Percentiles rank a stretch among this genome's conserved stretches.
phyloP scores from a whole-genome alignment of 2,888 invertebrate genomes.

The Galerucella calmariensis region DNA sequence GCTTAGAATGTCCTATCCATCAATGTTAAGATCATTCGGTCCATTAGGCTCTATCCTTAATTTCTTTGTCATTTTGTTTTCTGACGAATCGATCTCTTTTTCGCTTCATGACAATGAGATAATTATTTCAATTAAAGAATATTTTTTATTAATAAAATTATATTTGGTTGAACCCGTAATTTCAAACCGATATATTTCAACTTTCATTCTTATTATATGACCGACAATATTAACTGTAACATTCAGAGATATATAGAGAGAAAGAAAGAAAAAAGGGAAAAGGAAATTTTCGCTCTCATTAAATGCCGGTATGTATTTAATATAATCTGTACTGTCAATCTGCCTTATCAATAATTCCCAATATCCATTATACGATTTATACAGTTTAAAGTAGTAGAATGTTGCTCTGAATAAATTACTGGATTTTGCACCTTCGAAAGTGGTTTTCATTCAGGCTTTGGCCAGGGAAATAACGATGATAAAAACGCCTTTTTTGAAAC shows the following conservation, averaged over 20 bases:
- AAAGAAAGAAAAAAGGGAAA: slow-evolving; percentile 15
- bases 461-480: slow-evolving; percentile 39
- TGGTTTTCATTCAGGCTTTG: slow-evolving; percentile 48
- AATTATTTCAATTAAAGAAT: too few species aligned
- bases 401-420: slow-evolving; percentile 41
- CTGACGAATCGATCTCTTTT: too few species aligned
- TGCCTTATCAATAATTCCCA: slow-evolving; percentile 38
- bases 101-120: too few species aligned
- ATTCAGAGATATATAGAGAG: too few species aligned
- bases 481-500: slow-evolving; percentile 43
- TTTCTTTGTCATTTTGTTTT: too few species aligned
- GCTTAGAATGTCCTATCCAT: too few species aligned
- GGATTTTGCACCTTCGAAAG: slow-evolving; percentile 51
- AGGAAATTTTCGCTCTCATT: slow-evolving; percentile 35
- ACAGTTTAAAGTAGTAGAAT: slow-evolving; percentile 39
- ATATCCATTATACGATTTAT: slow-evolving; percentile 38
- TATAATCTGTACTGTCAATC: slow-evolving; percentile 23
- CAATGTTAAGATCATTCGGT: too few species aligned
- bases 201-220: background rate
- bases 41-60: too few species aligned
- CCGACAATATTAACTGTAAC: background rate
- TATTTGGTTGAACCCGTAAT: too few species aligned
- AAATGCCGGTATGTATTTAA: slow-evolving; percentile 28
- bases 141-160: background rate
- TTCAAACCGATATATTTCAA: too few species aligned